Percentiles rank a stretch among this genome's conserved stretches.
Evolutionary conservation across 2,113 vertebrate species (phyloP).

Genomic region (Puntigrus tetrazona): DNA sequence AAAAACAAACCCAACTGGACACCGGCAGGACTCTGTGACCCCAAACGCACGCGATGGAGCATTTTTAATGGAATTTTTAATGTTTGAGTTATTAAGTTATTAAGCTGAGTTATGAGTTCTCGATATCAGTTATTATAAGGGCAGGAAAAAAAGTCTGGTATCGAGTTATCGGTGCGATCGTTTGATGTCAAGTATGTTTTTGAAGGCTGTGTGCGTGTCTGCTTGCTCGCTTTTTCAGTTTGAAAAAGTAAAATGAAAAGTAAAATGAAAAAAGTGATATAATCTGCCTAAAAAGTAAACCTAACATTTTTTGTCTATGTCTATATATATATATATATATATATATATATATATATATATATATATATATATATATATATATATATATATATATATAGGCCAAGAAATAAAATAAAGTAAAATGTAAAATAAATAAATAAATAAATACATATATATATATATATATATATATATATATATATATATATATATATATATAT

Average conservation of each 20-base stretch:
- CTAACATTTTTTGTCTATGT: too few species aligned
- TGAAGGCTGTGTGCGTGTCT: background rate
- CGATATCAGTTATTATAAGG: background rate
- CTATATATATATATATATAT: background rate
- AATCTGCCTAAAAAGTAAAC: too few species aligned
- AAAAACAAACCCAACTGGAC: background rate
- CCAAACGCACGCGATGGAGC: background rate
- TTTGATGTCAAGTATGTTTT: background rate
- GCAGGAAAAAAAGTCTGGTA: background rate
- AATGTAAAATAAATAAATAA: too few species aligned
- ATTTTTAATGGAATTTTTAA: background rate
- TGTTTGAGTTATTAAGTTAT: background rate
- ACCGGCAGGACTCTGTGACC: background rate
- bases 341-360: background rate
- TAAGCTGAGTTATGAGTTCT: background rate
- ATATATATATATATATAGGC: too few species aligned
- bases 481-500: too few species aligned
- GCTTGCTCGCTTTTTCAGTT: background rate
- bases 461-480: too few species aligned
- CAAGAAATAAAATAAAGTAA: too few species aligned
- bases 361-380: too few species aligned
- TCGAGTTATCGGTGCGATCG: background rate
- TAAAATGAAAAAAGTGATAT: too few species aligned
- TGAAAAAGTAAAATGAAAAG: too few species aligned
- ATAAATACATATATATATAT: too few species aligned